Evolutionary conservation across 2,113 vertebrate genomes (phyloP).

Genomic region (Fregata magnificens): DNA sequence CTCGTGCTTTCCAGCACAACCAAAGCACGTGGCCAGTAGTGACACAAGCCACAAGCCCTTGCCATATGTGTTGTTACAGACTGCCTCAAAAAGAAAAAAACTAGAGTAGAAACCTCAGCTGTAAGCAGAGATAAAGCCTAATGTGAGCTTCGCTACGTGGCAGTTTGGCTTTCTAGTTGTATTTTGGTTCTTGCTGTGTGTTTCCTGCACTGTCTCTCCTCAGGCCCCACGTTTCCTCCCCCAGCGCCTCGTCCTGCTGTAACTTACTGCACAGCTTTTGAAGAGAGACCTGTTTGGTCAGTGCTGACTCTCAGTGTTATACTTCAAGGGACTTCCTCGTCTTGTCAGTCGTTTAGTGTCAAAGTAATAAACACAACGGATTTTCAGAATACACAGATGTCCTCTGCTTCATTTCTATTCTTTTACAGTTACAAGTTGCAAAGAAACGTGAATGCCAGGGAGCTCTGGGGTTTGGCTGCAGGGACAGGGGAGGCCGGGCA

Average conservation of each 20-base stretch:
- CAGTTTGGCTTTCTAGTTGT: background rate
- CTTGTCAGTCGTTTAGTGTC: background rate
- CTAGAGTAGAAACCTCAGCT: background rate
- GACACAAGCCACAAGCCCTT: no score
- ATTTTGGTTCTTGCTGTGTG: background rate
- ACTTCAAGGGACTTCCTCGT: background rate
- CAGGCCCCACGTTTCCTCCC: background rate
- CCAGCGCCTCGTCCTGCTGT: background rate
- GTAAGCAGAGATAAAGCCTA: background rate
- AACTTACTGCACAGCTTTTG: background rate
- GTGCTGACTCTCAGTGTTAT: background rate
- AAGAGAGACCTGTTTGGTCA: background rate
- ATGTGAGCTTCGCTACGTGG: background rate
- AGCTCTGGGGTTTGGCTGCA: rapidly evolving
- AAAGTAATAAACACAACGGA: background rate
- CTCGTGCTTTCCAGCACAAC: background rate
- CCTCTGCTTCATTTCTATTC: background rate
- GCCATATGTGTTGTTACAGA: background rate
- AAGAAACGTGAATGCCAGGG: background rate
- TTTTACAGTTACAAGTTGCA: background rate
- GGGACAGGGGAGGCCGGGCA: background rate
- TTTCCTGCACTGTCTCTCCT: background rate
- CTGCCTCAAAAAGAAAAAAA: rapidly evolving
- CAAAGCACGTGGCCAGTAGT: background rate
- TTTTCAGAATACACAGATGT: background rate